A percentile compares a stretch with the other conserved stretches of the same genome.
phyloP scores from a whole-genome alignment of 2,797 vertebrate species.

The Cygnus olor region DNA sequence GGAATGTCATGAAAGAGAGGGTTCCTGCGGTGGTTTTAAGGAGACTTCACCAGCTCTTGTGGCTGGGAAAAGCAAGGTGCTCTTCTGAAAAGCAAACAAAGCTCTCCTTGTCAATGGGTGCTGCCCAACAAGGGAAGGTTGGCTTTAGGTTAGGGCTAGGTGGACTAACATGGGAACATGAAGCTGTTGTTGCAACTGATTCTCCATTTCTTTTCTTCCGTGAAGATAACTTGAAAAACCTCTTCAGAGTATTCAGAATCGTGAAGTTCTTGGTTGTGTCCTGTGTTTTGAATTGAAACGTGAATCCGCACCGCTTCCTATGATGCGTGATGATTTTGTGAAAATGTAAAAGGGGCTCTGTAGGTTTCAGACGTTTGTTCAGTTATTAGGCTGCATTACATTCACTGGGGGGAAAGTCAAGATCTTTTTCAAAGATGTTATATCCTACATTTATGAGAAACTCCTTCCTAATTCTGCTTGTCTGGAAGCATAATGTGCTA shows the following conservation, averaged over 20 bases:
- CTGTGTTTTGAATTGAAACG: not conserved
- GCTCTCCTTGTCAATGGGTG: not conserved
- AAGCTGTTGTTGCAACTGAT: not conserved
- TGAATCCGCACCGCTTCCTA: not conserved
- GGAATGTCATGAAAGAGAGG: not conserved
- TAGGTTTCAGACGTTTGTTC: not conserved
- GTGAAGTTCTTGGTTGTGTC: not conserved
- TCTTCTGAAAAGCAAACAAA: not conserved
- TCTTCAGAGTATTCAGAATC: not conserved
- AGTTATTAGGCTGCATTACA: not conserved
- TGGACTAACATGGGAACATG: not conserved
- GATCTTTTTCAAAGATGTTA: not conserved
- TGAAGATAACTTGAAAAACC: not conserved
- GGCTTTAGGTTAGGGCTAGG: not conserved
- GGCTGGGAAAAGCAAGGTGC: not conserved
- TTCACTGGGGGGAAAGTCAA: not conserved
- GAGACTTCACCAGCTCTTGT: not conserved
- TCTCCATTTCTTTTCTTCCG: not conserved
- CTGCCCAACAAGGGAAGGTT: not conserved
- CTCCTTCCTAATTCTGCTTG: not conserved
- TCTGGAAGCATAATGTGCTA: not conserved
- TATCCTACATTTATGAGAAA: not conserved
- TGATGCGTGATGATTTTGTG: not conserved
- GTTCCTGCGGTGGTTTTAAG: not conserved
- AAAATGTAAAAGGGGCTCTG: not conserved